These are phyloP conservation scores for Periophthalmodon schlosseri DNA, from an alignment of 2,113 vertebrate genomes.

Conservation along the genomic window DNA sequence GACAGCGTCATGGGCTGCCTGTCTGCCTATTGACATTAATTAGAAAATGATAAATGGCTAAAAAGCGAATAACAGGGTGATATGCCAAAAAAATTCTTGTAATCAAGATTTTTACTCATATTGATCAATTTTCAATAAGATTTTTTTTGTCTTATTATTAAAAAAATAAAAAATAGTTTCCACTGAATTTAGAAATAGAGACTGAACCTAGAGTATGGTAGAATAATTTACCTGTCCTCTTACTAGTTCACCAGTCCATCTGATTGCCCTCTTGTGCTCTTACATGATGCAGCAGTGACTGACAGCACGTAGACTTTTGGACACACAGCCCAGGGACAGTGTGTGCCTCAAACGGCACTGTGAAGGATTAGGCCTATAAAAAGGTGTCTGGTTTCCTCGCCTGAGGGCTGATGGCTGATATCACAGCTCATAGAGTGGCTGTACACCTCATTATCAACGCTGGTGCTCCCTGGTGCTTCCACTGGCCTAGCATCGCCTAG, in stretches of 20 bases:
- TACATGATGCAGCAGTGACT: background rate
- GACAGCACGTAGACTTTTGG: slow-evolving; percentile 6
- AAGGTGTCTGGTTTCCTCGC: slow-evolving; percentile 66
- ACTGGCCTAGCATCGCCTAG: slow-evolving; percentile 15
- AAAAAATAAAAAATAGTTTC: too few relatives aligned
- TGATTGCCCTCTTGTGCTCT: slow-evolving; percentile 1
- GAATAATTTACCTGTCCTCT: background rate
- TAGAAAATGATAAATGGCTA: background rate
- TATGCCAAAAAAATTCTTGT: too few relatives aligned
- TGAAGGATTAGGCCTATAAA: slow-evolving; percentile 54
- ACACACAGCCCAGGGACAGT: slow-evolving; percentile 9
- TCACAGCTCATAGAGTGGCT: slow-evolving; percentile 55
- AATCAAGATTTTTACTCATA: too few relatives aligned
- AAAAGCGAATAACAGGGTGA: background rate
- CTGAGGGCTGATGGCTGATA: slow-evolving; percentile 63
- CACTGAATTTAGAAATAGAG: background rate
- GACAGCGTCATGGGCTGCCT: background rate
- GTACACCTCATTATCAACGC: slow-evolving; percentile 59
- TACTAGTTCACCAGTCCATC: background rate
- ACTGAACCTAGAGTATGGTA: background rate
- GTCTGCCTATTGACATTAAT: background rate
- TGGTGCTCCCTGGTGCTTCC: slow-evolving; percentile 24
- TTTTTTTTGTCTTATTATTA: too few relatives aligned
- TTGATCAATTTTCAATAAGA: too few relatives aligned
- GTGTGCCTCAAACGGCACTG: slow-evolving; percentile 15